Percentiles rank a stretch among this genome's conserved stretches.
phyloP scores from a whole-genome alignment of 2,888 invertebrate species.

The Mellilla xanthometata region DNA sequence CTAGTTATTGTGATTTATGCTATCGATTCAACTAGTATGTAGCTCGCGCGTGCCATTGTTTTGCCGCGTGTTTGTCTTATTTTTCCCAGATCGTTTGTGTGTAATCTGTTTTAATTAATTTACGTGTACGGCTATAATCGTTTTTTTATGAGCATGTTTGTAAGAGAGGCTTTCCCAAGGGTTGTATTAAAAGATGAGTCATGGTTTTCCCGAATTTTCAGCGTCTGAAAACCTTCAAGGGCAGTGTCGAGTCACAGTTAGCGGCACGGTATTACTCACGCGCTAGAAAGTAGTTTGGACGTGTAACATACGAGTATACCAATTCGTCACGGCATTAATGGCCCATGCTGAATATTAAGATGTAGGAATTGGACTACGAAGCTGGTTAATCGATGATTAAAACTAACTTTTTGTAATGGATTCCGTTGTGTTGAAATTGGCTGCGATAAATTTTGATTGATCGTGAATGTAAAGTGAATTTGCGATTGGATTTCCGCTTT shows the following conservation, averaged over 20 bases:
- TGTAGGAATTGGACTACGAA: constrained; percentile 29
- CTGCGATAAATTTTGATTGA: constrained; percentile 22
- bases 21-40: constrained; percentile 7
- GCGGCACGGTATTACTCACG: constrained; percentile 67
- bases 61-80: constrained; percentile 35
- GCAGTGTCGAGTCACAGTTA: constrained; percentile 49
- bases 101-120: constrained; percentile 55
- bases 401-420: constrained; percentile 24
- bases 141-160: constrained; percentile 50
- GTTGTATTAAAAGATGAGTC: constrained; percentile 63
- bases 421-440: constrained; percentile 25
- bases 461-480: constrained; percentile 14
- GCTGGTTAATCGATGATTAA: constrained; percentile 23
- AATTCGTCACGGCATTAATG: constrained; percentile 49
- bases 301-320: constrained; percentile 39
- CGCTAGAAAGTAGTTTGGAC: constrained; percentile 57
- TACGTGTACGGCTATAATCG: constrained; percentile 51
- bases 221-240: constrained; percentile 67
- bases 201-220: constrained; percentile 75
- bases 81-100: constrained; percentile 52
- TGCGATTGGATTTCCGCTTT: constrained; percentile 23
- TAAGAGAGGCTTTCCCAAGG: constrained; percentile 67
- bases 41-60: constrained; percentile 13
- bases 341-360: constrained; percentile 39
- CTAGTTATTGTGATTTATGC: constrained; percentile 28